These are phyloP conservation scores for Cacoxenus indagator DNA, from an alignment of 2,888 invertebrate genomes.

Conservation along the genomic window DNA sequence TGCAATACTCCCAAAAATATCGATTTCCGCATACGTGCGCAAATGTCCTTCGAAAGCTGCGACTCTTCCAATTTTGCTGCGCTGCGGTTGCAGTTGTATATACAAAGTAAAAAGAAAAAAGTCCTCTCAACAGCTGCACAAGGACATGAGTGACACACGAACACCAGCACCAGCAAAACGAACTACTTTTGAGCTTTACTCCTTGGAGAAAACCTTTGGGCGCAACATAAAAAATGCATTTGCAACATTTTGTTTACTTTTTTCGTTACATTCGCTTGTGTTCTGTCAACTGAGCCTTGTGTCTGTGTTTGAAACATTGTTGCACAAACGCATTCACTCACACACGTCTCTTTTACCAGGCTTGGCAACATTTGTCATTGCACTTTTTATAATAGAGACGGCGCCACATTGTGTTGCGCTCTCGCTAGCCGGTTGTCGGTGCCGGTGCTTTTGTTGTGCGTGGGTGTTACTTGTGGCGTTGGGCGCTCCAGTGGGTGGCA, in stretches of 20 bases:
- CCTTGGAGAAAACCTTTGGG: slow-evolving; percentile 8
- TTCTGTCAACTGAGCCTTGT: slow-evolving; percentile 34
- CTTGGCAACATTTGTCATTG: slow-evolving; percentile 5
- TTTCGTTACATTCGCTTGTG: slow-evolving; percentile 32
- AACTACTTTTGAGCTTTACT: no score
- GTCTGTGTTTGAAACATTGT: slow-evolving; percentile 20
- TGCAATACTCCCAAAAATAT: slow-evolving; percentile 36
- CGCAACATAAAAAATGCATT: slow-evolving; percentile 39
- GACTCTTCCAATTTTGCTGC: slow-evolving; percentile 13
- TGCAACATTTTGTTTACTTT: slow-evolving; percentile 40
- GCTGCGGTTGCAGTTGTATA: slow-evolving; percentile 39
- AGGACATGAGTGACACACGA: slow-evolving; percentile 20
- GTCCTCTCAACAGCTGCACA: no score
- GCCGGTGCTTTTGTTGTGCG: neutral
- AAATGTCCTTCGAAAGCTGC: slow-evolving; percentile 54
- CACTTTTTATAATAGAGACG: neutral
- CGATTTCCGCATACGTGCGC: slow-evolving; percentile 49
- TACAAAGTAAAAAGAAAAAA: slow-evolving; percentile 34
- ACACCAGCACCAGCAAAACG: slow-evolving; percentile 36
- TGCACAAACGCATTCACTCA: neutral
- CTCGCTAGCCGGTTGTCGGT: neutral
- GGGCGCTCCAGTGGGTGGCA: neutral
- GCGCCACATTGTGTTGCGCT: slow-evolving; percentile 5
- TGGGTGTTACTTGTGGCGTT: neutral
- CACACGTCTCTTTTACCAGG: neutral